Evolutionary conservation across 1,140 invertebrate species (phyloP).

Genomic region (Pogonognathellus flavescens): DNA sequence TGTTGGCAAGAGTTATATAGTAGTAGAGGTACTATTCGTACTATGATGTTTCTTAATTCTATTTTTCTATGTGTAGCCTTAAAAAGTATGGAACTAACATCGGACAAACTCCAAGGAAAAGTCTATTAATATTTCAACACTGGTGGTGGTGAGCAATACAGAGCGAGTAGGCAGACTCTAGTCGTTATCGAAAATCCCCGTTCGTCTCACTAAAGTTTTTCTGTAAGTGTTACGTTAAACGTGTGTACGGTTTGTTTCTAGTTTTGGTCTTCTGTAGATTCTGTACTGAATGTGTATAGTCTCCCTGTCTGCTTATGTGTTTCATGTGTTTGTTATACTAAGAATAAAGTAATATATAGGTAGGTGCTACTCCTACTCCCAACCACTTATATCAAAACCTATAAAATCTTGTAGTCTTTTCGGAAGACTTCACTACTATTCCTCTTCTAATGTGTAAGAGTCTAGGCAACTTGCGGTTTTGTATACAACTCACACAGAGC

Average conservation of each 20-base stretch:
- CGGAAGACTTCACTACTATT: not conserved
- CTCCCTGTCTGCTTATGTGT: too few relatives aligned
- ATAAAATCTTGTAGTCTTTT: conserved; percentile 44
- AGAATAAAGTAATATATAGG: not conserved
- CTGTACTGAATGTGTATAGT: too few relatives aligned
- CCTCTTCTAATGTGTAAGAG: too few relatives aligned
- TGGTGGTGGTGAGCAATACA: not conserved
- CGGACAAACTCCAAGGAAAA: not conserved
- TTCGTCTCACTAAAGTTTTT: too few relatives aligned
- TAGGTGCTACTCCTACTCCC: not conserved
- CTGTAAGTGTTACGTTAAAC: too few relatives aligned
- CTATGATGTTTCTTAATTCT: not conserved
- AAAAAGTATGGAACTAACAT: not conserved
- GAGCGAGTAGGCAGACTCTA: too few relatives aligned
- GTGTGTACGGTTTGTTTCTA: too few relatives aligned
- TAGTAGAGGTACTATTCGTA: too few relatives aligned
- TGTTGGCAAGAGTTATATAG: not conserved
- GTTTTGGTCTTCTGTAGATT: too few relatives aligned
- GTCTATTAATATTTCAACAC: conserved; percentile 45
- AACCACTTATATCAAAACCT: conserved; percentile 19
- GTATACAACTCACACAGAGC: not conserved
- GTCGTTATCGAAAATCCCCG: too few relatives aligned
- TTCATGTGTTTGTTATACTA: not conserved
- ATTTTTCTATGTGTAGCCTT: not conserved
- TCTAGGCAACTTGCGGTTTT: not conserved